These are phyloP conservation scores for Morpho achilles DNA, from an alignment of 2,888 invertebrate species.

Conservation along the genomic window DNA sequence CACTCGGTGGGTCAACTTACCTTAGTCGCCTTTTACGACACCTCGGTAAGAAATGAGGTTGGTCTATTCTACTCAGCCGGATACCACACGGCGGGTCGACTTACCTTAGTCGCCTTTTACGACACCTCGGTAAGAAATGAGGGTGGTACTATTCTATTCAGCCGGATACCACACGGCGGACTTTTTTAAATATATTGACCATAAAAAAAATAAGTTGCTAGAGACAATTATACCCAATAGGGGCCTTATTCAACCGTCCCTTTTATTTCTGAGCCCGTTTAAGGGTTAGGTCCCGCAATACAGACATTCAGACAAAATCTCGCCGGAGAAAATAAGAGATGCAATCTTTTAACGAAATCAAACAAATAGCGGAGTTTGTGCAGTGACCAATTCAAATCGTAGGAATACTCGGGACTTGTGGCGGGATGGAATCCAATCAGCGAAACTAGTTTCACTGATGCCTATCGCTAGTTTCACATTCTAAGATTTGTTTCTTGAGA, in stretches of 20 bases:
- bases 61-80: too few species aligned
- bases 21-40: too few species aligned
- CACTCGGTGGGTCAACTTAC: too few species aligned
- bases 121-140: too few species aligned
- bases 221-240: constrained; percentile 6
- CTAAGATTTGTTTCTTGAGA: constrained; percentile 79
- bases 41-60: too few species aligned
- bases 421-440: constrained; percentile 73
- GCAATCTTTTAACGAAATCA: constrained; percentile 71
- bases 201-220: background rate
- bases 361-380: constrained; percentile 64
- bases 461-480: constrained; percentile 78
- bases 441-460: constrained; percentile 73
- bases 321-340: constrained; percentile 60
- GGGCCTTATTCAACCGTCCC: constrained; percentile 3
- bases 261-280: constrained; percentile 13
- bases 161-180: too few species aligned
- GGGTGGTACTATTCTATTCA: too few species aligned
- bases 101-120: too few species aligned
- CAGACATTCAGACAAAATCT: constrained; percentile 27
- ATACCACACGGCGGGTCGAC: too few species aligned
- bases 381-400: constrained; percentile 68
- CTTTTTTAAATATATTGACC: background rate
- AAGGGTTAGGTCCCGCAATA: constrained; percentile 27
- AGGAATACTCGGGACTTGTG: constrained; percentile 49